A percentile compares a stretch with the other conserved stretches of the same genome.
These are phyloP conservation scores for Pseudococcus viburni DNA, from an alignment of 2,888 invertebrate genomes.

Conservation along the genomic window DNA sequence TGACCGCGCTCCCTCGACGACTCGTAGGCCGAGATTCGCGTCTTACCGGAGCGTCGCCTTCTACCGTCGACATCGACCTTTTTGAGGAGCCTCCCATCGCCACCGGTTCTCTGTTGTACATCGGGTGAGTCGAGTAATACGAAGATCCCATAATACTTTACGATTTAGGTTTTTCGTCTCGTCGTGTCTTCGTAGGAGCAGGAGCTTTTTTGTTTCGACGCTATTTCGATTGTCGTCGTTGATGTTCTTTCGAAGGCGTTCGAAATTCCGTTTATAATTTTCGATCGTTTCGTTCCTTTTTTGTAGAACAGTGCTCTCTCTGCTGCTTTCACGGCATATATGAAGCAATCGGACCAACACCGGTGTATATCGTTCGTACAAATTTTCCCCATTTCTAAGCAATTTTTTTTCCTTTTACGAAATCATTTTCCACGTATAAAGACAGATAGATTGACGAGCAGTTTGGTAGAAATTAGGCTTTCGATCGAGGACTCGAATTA, in stretches of 20 bases:
- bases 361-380: not conserved
- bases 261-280: not conserved
- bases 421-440: no score
- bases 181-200: not conserved
- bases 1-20: not conserved
- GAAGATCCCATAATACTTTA: not conserved
- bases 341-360: not conserved
- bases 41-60: not conserved
- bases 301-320: not conserved
- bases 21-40: not conserved
- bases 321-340: constrained; percentile 42
- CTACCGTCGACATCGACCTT: not conserved
- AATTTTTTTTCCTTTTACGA: not conserved
- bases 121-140: not conserved
- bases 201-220: constrained; percentile 4
- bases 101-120: not conserved
- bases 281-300: constrained; percentile 2
- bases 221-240: not conserved
- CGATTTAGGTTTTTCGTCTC: not conserved
- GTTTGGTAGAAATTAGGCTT: no score
- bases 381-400: not conserved
- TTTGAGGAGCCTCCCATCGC: not conserved
- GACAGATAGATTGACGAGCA: no score
- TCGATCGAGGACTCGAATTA: no score
- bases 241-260: not conserved